These are phyloP conservation scores for Tonatia bakeri DNA, from an alignment of 2,113 vertebrate species.

Conservation along the genomic window DNA sequence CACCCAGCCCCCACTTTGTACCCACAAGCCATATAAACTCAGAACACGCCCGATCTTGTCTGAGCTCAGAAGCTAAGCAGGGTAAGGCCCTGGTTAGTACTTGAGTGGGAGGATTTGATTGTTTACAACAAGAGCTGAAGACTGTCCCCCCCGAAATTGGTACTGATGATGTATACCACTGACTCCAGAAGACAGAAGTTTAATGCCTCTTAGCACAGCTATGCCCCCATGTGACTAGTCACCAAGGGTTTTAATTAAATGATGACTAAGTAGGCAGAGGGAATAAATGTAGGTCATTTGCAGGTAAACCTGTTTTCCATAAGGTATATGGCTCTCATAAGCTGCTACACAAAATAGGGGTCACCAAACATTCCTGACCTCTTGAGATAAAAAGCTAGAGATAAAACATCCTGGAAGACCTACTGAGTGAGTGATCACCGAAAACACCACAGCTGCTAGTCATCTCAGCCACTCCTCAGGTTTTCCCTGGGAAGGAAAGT, in stretches of 20 bases:
- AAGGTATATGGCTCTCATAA: not conserved
- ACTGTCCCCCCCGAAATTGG: not conserved
- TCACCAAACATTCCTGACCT: not conserved
- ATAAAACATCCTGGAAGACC: not conserved
- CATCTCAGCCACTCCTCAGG: not conserved
- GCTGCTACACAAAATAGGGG: not conserved
- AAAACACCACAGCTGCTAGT: not conserved
- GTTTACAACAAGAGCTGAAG: not conserved
- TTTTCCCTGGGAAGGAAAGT: not conserved
- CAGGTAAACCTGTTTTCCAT: not conserved
- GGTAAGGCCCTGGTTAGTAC: too few species aligned
- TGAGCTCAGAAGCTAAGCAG: too few species aligned
- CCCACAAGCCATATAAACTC: too few species aligned
- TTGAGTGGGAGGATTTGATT: not conserved
- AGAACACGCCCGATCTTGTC: too few species aligned
- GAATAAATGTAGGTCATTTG: not conserved
- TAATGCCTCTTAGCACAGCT: not conserved
- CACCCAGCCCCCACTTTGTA: too few species aligned
- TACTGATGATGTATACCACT: not conserved
- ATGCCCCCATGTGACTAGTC: not conserved
- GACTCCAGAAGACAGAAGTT: not conserved
- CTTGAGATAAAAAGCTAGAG: not conserved
- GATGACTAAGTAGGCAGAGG: not conserved
- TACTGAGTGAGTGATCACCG: not conserved
- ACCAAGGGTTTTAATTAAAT: slow-evolving; percentile 34